phyloP scores from a whole-genome alignment of 2,888 invertebrate genomes.

The Platypus cylindrus region DNA sequence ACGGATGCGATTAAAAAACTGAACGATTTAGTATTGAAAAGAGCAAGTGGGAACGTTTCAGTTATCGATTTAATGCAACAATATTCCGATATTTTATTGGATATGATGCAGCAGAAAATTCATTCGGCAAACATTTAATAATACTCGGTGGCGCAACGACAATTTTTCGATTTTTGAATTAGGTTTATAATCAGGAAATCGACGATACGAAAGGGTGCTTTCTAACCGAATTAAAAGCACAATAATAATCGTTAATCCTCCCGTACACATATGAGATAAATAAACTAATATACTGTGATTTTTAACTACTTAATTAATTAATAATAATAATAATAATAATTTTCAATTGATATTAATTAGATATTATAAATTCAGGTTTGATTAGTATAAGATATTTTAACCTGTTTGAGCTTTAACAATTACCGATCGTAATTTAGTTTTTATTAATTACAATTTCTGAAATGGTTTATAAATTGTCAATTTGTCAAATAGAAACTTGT shows the following conservation, averaged over 20 bases:
- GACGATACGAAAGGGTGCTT: too few relatives aligned
- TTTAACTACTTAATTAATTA: slow-evolving; percentile 9
- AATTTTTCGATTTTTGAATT: too few relatives aligned
- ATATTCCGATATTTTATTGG: slow-evolving; percentile 46
- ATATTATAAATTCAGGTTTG: background rate
- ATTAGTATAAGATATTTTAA: too few relatives aligned
- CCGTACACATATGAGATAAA: too few relatives aligned
- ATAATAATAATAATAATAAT: slow-evolving; percentile 7
- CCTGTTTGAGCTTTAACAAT: slow-evolving; percentile 16
- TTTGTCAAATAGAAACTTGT: too few relatives aligned
- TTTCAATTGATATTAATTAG: slow-evolving; percentile 3
- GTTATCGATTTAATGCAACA: slow-evolving; percentile 49
- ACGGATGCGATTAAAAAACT: slow-evolving; percentile 40
- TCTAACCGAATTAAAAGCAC: too few relatives aligned
- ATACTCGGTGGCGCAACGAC: too few relatives aligned
- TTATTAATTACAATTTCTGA: too few relatives aligned
- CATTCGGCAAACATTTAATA: slow-evolving; percentile 28
- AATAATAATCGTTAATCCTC: too few relatives aligned
- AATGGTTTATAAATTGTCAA: too few relatives aligned
- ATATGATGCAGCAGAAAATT: slow-evolving; percentile 49
- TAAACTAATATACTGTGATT: slow-evolving; percentile 15
- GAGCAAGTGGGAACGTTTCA: slow-evolving; percentile 35
- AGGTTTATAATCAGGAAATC: too few relatives aligned
- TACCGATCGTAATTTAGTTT: too few relatives aligned
- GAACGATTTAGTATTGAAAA: slow-evolving; percentile 33